A percentile compares a stretch with the other conserved stretches of the same genome.
Evolutionary conservation across 2,888 invertebrate species (phyloP).

Genomic region (Athripsodes cinereus): DNA sequence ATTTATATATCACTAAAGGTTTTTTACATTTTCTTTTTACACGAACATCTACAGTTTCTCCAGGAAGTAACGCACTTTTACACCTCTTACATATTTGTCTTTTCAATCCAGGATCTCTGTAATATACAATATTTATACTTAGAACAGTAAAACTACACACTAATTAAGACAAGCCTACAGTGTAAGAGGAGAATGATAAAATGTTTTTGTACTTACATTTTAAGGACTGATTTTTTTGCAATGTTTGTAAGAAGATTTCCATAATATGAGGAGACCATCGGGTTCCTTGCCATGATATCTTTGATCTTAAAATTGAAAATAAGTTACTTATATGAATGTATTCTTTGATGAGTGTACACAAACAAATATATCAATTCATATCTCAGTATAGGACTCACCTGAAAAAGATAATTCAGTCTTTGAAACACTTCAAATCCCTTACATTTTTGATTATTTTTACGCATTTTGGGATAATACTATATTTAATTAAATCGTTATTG

Average conservation of each 20-base stretch:
- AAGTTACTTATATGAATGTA: too few species aligned
- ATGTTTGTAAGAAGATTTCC: conserved; percentile 50
- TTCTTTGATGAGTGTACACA: neutral
- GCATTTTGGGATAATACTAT: too few species aligned
- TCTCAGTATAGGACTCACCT: conserved; percentile 40
- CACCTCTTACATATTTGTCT: conserved; percentile 56
- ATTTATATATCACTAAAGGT: conserved; percentile 42
- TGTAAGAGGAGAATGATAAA: too few species aligned
- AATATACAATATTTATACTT: conserved; percentile 30
- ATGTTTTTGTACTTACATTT: conserved; percentile 43
- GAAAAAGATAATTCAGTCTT: conserved; percentile 64
- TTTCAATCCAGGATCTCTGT: conserved; percentile 54
- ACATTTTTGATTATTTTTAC: conserved; percentile 45
- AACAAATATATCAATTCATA: neutral
- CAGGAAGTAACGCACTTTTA: conserved; percentile 46
- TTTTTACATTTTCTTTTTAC: conserved; percentile 43
- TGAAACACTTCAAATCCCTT: conserved; percentile 62
- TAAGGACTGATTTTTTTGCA: conserved; percentile 54
- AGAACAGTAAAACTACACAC: too few species aligned
- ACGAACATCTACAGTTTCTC: conserved; percentile 47
- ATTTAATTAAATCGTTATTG: too few species aligned
- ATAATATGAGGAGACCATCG: conserved; percentile 49
- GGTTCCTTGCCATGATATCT: conserved; percentile 39
- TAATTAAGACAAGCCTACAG: too few species aligned
- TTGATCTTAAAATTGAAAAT: conserved; percentile 43